Conservation (phyloP, 2,113 vertebrate species). For the Danio rerio region DNA sequence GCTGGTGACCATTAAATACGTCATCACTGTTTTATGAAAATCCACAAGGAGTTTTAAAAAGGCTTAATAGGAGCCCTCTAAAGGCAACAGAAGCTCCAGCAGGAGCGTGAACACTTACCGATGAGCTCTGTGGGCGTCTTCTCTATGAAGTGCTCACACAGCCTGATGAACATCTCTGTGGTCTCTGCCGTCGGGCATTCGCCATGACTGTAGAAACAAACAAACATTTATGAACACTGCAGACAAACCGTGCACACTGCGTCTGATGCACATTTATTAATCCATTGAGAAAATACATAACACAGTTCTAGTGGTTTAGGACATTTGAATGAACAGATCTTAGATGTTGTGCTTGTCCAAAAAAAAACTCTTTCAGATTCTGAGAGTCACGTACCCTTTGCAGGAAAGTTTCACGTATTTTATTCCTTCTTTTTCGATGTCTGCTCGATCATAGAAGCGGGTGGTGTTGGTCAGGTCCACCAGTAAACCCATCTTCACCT, state of each 20-base stretch:
- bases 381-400: slow-evolving; percentile 86
- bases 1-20: too few relatives aligned
- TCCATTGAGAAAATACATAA: too few relatives aligned
- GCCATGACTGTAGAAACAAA: slow-evolving; percentile 81
- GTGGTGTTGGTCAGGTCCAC: slow-evolving; percentile 96
- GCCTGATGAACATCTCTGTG: slow-evolving; percentile 87
- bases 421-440: slow-evolving; percentile 96
- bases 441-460: slow-evolving; percentile 92
- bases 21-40: too few relatives aligned
- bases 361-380: background rate
- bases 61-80: too few relatives aligned
- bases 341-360: too few relatives aligned
- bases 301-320: too few relatives aligned
- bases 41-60: too few relatives aligned
- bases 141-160: slow-evolving; percentile 90
- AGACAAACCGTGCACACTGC: background rate
- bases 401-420: slow-evolving; percentile 94
- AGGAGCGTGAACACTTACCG: slow-evolving; percentile 73
- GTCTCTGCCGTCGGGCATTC: slow-evolving; percentile 91
- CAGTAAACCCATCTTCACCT: slow-evolving; percentile 98
- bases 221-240: slow-evolving; percentile 21
- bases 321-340: background rate
- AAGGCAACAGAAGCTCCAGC: too few relatives aligned
- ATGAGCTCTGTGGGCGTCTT: slow-evolving; percentile 94
- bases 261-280: too few relatives aligned